phyloP scores from a whole-genome alignment of 2,113 vertebrate genomes.

The Amazona vittata region DNA sequence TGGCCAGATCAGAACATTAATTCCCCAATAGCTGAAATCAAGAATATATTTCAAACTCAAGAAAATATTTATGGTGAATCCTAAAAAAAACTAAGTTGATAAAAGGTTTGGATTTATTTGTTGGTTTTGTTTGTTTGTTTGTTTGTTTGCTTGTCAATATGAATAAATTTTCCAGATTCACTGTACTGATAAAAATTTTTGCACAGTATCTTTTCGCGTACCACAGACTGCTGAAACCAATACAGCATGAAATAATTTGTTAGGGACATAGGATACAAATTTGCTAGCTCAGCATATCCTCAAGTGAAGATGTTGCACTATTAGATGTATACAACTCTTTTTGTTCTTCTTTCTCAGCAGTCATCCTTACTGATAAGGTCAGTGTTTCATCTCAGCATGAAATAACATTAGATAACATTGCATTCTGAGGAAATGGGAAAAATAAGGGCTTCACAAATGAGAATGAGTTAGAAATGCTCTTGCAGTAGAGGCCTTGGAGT shows the following conservation, averaged over 20 bases:
- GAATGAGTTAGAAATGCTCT: conserved; percentile 70
- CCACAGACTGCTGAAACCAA: conserved; percentile 38
- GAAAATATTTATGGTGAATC: neutral
- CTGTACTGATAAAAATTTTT: conserved; percentile 30
- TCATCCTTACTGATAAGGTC: conserved; percentile 64
- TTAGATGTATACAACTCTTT: conserved; percentile 67
- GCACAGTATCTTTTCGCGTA: neutral
- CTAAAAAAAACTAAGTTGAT: neutral
- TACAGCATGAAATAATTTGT: conserved; percentile 62
- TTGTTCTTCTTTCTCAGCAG: conserved; percentile 75
- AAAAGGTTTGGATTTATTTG: neutral
- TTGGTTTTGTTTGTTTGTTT: neutral
- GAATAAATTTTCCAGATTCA: neutral
- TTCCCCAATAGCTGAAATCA: neutral
- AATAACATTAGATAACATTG: conserved; percentile 72
- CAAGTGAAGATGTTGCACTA: conserved; percentile 48
- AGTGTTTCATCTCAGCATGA: conserved; percentile 73
- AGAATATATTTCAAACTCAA: neutral
- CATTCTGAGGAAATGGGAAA: conserved; percentile 54
- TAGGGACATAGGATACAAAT: conserved; percentile 63
- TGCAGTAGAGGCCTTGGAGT: conserved; percentile 29
- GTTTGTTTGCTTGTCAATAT: neutral
- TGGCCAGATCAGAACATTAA: neutral
- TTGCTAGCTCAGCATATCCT: conserved; percentile 67
- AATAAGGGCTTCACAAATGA: conserved; percentile 62